A percentile compares a stretch with the other conserved stretches of the same genome.
Evolutionary conservation across 2,113 vertebrate genomes (phyloP).

Genomic region (Hemicordylus capensis): DNA sequence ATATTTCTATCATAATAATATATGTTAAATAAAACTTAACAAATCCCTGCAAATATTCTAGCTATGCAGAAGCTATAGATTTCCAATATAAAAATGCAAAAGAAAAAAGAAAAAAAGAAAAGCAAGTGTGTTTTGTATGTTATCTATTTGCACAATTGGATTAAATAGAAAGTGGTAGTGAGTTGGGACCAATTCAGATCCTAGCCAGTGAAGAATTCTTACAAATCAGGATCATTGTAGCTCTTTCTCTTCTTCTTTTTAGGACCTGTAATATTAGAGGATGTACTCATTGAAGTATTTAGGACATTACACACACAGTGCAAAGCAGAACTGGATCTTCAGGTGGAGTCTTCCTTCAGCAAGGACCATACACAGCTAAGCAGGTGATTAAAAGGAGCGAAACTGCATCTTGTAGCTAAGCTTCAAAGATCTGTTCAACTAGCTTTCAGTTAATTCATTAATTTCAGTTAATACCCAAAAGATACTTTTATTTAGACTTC

Average conservation of each 20-base stretch:
- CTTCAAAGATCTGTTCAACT: background rate
- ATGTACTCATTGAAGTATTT: constrained; percentile 97
- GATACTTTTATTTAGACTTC: background rate
- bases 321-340: constrained; percentile 91
- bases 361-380: constrained; percentile 97
- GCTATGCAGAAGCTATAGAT: background rate
- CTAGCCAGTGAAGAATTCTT: accelerated
- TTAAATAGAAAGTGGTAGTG: background rate
- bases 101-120: background rate
- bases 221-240: background rate
- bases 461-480: too few species aligned
- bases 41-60: background rate
- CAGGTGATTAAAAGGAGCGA: constrained; percentile 79
- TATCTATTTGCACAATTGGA: background rate
- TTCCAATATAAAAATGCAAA: background rate
- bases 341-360: constrained; percentile 89
- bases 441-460: too few species aligned
- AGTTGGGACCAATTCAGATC: background rate
- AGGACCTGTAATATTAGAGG: constrained; percentile 97
- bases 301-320: constrained; percentile 93
- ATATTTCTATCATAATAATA: too few species aligned
- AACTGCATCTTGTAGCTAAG: background rate
- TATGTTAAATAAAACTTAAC: background rate
- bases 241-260: constrained; percentile 50
- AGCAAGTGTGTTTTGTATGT: background rate